phyloP scores from a whole-genome alignment of 2,888 invertebrate genomes.

The Eucera pruinosa region DNA sequence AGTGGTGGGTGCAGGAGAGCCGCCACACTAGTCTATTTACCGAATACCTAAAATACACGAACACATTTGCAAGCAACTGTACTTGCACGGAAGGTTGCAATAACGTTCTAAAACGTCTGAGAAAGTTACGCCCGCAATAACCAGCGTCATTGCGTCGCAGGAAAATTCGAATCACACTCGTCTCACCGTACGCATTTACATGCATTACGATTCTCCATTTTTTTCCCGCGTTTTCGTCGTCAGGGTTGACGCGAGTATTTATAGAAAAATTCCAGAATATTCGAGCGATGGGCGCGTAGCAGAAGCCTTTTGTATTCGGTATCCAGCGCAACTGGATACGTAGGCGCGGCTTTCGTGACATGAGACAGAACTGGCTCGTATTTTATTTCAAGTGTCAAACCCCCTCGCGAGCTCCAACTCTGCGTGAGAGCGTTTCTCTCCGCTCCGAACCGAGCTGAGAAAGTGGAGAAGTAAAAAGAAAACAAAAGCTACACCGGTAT shows the following conservation, averaged over 20 bases:
- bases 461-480: conserved; percentile 55
- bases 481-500: conserved; percentile 38
- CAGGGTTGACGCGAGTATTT: not conserved
- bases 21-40: too few relatives aligned
- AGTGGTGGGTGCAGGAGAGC: too few relatives aligned
- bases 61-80: too few relatives aligned
- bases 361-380: conserved; percentile 76
- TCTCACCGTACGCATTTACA: too few relatives aligned
- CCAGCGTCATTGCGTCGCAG: not conserved
- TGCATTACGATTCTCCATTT: not conserved
- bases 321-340: conserved; percentile 53
- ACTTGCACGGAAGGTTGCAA: not conserved
- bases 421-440: conserved; percentile 70
- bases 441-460: conserved; percentile 22
- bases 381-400: conserved; percentile 74
- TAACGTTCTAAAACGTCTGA: not conserved
- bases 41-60: too few relatives aligned
- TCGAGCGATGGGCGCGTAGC: not conserved
- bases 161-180: too few relatives aligned
- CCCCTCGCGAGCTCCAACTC: conserved; percentile 67
- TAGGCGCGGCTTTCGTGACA: conserved; percentile 75
- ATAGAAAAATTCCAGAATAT: not conserved
- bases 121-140: conserved; percentile 6
- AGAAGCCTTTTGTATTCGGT: not conserved
- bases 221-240: too few relatives aligned